Evolutionary conservation across 2,797 vertebrate genomes (phyloP), one percentile per base, ranked within the genome.

Genomic region (Hemibagrus guttatus): DNA sequence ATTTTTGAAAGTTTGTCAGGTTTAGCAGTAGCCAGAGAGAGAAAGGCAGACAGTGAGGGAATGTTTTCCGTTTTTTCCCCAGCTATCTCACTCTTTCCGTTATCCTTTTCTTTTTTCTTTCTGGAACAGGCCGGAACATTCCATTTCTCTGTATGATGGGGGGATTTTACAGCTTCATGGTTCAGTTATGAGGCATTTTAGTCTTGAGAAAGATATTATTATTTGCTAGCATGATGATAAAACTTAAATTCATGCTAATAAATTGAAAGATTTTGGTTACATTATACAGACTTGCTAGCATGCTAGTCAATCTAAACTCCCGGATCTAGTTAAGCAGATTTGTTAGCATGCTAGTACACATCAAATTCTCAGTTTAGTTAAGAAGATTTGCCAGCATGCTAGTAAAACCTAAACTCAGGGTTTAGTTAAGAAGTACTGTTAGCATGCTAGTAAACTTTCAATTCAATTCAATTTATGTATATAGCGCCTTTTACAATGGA

Each of bases 31-130:
- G n/a, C 21, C 35, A 39, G 35, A 2, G 54, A n/a, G 68, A 39
- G 16, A 42, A 35, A 39, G 35, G 63, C 69, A 31, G 49, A 75
- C 69, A 75, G 26, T 74, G 83, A 84, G 17, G 68, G 54, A 42
- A 42, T 59, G 54, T 61, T 59, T 74, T 64, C 17, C 42, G 5
- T 13, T 54, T 42, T 35, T 6, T 42, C 46, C 46, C 46, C 13
- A 11, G 0, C 6, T 1, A 8, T 52, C 52, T 79, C 86, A 87
- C 66, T 89, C 80, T 86, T 88, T 87, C 85, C 86, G 83, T 84
- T 71, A 58, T 42, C 58, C 71, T 59, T 64, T 61, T 71, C 61
- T 87, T 75, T 59, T 64, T 61, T 71, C 61, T 87, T 75, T 80
- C 78, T 85, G 76, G 81, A 84, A 86, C 26, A 21, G 46, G 75